phyloP scores from a whole-genome alignment of 2,113 vertebrate genomes.

The Leuciscus idus region DNA sequence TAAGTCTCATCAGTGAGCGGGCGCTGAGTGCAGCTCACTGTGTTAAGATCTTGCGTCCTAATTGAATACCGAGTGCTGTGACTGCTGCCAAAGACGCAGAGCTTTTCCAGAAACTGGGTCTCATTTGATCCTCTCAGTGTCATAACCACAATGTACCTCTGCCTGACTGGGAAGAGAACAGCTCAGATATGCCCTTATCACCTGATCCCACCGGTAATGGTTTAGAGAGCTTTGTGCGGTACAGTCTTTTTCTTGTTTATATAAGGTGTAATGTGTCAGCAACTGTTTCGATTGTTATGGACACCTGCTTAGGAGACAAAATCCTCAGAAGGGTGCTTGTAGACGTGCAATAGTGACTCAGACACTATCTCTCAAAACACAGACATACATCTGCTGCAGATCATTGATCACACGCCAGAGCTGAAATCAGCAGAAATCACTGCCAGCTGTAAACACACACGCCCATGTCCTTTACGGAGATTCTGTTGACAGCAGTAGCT shows the following conservation, averaged over 20 bases:
- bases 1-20: slow-evolving; percentile 12
- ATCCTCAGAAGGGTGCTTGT: slow-evolving; percentile 1
- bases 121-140: slow-evolving; percentile 21
- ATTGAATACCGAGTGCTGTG: slow-evolving; percentile 36
- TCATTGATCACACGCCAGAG: slow-evolving; percentile 11
- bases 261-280: neutral
- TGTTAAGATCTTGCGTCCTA: slow-evolving; percentile 26
- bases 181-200: slow-evolving; percentile 25
- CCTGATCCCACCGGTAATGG: slow-evolving; percentile 9
- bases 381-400: slow-evolving; percentile 14
- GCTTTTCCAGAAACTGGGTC: slow-evolving; percentile 20
- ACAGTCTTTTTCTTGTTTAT: slow-evolving; percentile 15
- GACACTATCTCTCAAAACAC: slow-evolving; percentile 30
- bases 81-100: slow-evolving; percentile 4
- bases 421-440: slow-evolving; percentile 22
- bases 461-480: neutral
- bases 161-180: neutral
- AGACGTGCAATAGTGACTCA: neutral
- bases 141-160: neutral
- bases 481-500: neutral
- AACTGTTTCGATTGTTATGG: slow-evolving; percentile 19
- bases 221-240: neutral
- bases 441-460: neutral
- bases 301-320: neutral
- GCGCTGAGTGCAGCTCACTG: slow-evolving; percentile 3